Evolutionary conservation across 2,113 vertebrate genomes (phyloP), one percentile per base, ranked within the genome.

Genomic region (Polypterus bichir): DNA sequence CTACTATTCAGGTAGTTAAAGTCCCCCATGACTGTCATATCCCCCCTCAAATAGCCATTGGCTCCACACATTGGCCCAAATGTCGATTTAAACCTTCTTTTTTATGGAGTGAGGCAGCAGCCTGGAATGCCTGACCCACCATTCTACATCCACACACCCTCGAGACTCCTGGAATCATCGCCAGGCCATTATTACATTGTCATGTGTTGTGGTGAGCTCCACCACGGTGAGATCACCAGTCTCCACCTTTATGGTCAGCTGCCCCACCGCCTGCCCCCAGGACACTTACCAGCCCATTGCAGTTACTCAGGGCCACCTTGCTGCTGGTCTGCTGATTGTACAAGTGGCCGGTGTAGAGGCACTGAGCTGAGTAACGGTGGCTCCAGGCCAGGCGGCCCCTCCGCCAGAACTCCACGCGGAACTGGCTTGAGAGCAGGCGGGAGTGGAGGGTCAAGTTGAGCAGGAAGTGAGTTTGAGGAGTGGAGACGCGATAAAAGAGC

Each of bases 361-460:
- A 99, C 62, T 89, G 86, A 47, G 89, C 84, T 1, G 86, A 84
- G 79, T 93, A 92, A 0, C 90, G 88, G 47, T 90, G 92, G 64
- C 92, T 94, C 93, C 92, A 94, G 70, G 91, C 92, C 75, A 97
- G 67, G 3, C 88, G 86, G 0, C 92, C 92, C 48, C 83, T 79
- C 54, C 89, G 92, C 96, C 96, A 99, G 82, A 97, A 99, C 65
- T 99, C 96, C 47, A 98, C 94, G 0, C 89, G 90, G 79, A 99
- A 92, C 70, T 87, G 91, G 44, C 84, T 86, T 0, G 93, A 90
- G 70, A 99, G 86, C 68, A 97, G 87, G 59, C 86, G 86, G 68
- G 83, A 86, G 79, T 91, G 92, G 66, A 87, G 84, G 0, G 93
- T 99, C 63, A 98, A 81, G 85, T 97, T 99, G 71, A 99, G 87